These are phyloP conservation scores for Scelioninae gen. 1 DNA, from an alignment of 2,888 invertebrate genomes.

Conservation along the genomic window DNA sequence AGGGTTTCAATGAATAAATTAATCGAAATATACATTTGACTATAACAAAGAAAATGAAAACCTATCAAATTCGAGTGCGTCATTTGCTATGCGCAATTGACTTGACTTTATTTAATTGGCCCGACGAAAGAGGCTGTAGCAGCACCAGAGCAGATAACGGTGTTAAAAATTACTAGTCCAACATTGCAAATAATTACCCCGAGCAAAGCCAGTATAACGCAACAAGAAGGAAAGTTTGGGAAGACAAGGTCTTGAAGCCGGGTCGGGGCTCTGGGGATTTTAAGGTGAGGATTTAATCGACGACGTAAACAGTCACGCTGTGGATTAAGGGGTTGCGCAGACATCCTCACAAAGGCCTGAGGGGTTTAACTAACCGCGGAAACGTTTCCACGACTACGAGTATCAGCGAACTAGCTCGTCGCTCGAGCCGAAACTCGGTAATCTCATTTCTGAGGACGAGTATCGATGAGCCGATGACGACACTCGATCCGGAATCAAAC, in stretches of 20 bases:
- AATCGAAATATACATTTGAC: no score
- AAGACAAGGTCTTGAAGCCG: conserved; percentile 49
- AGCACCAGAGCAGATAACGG: conserved; percentile 4
- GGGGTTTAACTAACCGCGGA: conserved; percentile 71
- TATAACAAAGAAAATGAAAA: no score
- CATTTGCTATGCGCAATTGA: background rate
- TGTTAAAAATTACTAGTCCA: conserved; percentile 19
- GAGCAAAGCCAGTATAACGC: conserved; percentile 23
- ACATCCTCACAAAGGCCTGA: conserved; percentile 65
- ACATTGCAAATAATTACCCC: conserved; percentile 42
- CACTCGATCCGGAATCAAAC: conserved; percentile 72
- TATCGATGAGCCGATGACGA: conserved; percentile 75
- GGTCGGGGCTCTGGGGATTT: conserved; percentile 71
- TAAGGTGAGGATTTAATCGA: conserved; percentile 79
- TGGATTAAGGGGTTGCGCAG: conserved; percentile 74
- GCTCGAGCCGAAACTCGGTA: conserved; percentile 58
- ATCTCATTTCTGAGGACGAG: conserved; percentile 64
- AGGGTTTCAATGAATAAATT: no score
- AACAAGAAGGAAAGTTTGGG: conserved; percentile 36
- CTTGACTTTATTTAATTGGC: conserved; percentile 20
- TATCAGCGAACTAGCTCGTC: conserved; percentile 56
- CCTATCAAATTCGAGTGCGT: background rate
- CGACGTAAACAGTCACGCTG: conserved; percentile 79
- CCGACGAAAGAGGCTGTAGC: conserved; percentile 14
- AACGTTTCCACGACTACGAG: conserved; percentile 68